These are phyloP conservation scores for Brassicogethes aeneus DNA, from an alignment of 2,888 invertebrate genomes.

Conservation along the genomic window DNA sequence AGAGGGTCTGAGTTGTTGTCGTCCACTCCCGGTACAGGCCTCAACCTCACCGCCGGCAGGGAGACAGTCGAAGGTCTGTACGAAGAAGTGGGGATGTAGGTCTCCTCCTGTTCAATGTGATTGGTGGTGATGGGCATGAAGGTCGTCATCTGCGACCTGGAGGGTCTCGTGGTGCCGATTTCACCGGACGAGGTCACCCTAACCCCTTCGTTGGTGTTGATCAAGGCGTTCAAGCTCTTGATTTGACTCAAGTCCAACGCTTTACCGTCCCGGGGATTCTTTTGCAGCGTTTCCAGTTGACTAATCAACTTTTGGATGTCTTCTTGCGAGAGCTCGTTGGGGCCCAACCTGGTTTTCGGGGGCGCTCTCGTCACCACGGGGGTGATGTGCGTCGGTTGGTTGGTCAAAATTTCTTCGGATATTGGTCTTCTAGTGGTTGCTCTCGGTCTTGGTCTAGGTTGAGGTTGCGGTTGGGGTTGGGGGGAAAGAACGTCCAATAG, in stretches of 20 bases:
- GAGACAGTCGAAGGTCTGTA: constrained; percentile 18
- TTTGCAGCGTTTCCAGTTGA: constrained; percentile 34
- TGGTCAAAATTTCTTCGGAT: constrained; percentile 26
- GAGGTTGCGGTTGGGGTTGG: constrained; percentile 20
- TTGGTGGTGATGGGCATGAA: constrained; percentile 14
- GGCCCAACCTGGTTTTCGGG: constrained; percentile 9
- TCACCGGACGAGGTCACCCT: constrained; percentile 23
- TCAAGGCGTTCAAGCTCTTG: constrained; percentile 28
- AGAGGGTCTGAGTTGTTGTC: constrained; percentile 27
- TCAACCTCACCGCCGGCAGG: constrained; percentile 34
- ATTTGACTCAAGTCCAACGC: constrained; percentile 30
- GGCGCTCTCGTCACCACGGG: constrained; percentile 31
- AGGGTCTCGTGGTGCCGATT: constrained; percentile 21
- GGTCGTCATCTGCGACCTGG: background rate
- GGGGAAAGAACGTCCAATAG: constrained; percentile 34
- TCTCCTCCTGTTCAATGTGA: constrained; percentile 18
- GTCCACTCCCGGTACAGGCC: constrained; percentile 35
- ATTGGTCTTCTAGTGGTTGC: constrained; percentile 16
- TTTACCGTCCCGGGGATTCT: constrained; percentile 31
- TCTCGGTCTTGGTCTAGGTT: constrained; percentile 12
- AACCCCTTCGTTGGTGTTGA: constrained; percentile 25
- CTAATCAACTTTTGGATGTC: constrained; percentile 31
- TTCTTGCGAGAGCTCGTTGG: constrained; percentile 26
- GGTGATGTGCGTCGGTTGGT: constrained; percentile 33
- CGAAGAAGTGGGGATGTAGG: constrained; percentile 13